These are phyloP conservation scores for Ormyrus pomaceus DNA, from an alignment of 2,888 invertebrate species.

Conservation along the genomic window DNA sequence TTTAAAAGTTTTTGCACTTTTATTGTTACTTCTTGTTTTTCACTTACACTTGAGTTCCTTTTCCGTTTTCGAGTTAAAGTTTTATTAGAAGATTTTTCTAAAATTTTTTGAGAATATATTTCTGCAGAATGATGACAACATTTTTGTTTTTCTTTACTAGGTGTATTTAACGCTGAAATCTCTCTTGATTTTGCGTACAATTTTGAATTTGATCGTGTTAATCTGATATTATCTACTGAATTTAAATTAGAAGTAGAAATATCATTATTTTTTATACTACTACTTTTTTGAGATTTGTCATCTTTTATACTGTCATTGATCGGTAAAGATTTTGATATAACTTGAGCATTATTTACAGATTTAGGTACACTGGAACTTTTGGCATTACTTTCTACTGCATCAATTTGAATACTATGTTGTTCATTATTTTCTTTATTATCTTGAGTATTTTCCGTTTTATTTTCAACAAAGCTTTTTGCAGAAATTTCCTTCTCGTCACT, in stretches of 20 bases:
- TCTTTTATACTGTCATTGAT: constrained; percentile 15
- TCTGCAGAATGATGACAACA: constrained; percentile 12
- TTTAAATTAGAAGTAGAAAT: constrained; percentile 31
- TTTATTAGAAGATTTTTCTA: constrained; percentile 60
- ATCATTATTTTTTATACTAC: constrained; percentile 23
- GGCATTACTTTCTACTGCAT: constrained; percentile 9
- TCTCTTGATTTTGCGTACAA: constrained; percentile 28
- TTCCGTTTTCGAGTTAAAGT: constrained; percentile 56
- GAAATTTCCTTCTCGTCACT: constrained; percentile 14
- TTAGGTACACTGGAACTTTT: neutral
- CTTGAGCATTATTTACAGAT: constrained; percentile 19
- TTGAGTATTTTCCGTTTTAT: constrained; percentile 2
- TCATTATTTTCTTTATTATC: constrained; percentile 7
- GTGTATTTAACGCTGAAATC: neutral
- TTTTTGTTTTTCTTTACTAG: constrained; percentile 1
- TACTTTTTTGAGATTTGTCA: constrained; percentile 18
- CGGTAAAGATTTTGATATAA: neutral
- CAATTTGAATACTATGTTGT: neutral
- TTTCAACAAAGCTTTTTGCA: constrained; percentile 14
- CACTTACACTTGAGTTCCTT: constrained; percentile 40
- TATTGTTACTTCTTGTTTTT: constrained; percentile 59
- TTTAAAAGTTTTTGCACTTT: constrained; percentile 71
- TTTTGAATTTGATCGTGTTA: constrained; percentile 50
- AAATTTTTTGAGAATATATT: constrained; percentile 58
- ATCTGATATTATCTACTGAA: constrained; percentile 37